These are phyloP conservation scores for Exephanes ischioxanthus DNA, from an alignment of 2,888 invertebrate species.

Conservation along the genomic window DNA sequence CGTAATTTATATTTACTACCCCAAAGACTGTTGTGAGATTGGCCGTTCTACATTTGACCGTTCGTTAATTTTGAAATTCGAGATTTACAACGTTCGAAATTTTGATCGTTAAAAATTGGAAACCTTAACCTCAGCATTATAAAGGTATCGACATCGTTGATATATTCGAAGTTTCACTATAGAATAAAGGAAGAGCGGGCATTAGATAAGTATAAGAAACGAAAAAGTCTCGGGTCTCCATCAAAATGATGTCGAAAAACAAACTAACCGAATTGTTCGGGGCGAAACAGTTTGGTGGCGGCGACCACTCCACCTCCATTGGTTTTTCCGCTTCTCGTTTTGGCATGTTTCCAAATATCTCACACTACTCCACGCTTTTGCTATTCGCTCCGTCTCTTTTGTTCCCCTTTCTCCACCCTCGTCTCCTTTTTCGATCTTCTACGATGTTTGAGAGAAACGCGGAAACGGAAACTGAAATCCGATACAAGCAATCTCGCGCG, in stretches of 20 bases:
- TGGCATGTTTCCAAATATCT: slow-evolving; percentile 53
- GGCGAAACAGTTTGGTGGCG: background rate
- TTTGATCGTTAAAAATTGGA: background rate
- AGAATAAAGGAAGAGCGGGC: background rate
- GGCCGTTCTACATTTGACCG: no score
- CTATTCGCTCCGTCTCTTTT: background rate
- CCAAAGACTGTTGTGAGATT: no score
- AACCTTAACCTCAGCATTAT: background rate
- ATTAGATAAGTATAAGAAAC: slow-evolving; percentile 1
- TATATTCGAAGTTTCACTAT: background rate
- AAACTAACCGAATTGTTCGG: slow-evolving; percentile 48
- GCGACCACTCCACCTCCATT: background rate
- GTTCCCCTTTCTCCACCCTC: background rate
- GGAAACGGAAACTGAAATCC: slow-evolving; percentile 58
- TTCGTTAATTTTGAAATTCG: no score
- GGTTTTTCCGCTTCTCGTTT: background rate
- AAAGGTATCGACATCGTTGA: background rate
- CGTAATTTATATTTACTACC: no score
- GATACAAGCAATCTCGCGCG: slow-evolving; percentile 37
- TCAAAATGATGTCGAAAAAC: slow-evolving; percentile 31
- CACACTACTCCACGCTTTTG: slow-evolving; percentile 2
- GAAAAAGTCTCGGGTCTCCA: slow-evolving; percentile 7
- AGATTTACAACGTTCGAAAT: background rate
- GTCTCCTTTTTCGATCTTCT: slow-evolving; percentile 12
- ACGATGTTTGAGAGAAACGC: slow-evolving; percentile 22